Base-by-base conservation (phyloP, 92 coral and sea anemone species). In the Porites cylindrica region DNA sequence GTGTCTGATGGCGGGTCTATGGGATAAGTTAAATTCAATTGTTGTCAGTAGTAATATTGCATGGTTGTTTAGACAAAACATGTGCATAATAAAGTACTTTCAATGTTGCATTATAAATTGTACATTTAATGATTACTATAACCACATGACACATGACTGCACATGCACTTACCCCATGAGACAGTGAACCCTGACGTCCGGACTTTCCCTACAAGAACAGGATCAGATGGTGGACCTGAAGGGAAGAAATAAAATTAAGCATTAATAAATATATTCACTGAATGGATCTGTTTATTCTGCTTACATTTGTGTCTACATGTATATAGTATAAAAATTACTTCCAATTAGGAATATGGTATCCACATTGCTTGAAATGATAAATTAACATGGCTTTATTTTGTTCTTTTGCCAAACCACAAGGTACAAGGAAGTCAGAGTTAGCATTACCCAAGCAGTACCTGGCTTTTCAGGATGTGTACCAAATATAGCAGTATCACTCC, bases 381-480 rank as follows among this genome's bases (percentile, higher is more conserved):
- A 9, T 54, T 54, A 54, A 54, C 10, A 56, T 56, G 61, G 13
- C 11, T 56, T 56, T 54, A 8, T 54, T 54, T 56, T 56, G 11
- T 10, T 56, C 0, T 14, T 56, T 10, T 56, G 61, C 2, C 61
- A 56, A 7, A 56, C 11, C 11, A 10, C 16, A 56, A 56, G 11
- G 16, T 54, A 10, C 16, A 56, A 56, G 11, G 16, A 6, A 54
- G 14, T 56, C 12, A 76, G 21, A 17, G 10, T 26, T 12, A n/a
- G 32, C 18, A 63, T 10, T 53, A 19, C 10, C 0, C 1, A 2
- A 9, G 5, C 58, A 32, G 47, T 74, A 96, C 99, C 99, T 88
- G 99, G 99, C 77, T 84, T 82, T 72, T 96, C 95, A 23, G 98
- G 98, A 58, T 75, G 86, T 1, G 99, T 96, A 51, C 93, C 88